Base-by-base conservation (phyloP, 2,113 vertebrate genomes). In the Casuarius casuarius region DNA sequence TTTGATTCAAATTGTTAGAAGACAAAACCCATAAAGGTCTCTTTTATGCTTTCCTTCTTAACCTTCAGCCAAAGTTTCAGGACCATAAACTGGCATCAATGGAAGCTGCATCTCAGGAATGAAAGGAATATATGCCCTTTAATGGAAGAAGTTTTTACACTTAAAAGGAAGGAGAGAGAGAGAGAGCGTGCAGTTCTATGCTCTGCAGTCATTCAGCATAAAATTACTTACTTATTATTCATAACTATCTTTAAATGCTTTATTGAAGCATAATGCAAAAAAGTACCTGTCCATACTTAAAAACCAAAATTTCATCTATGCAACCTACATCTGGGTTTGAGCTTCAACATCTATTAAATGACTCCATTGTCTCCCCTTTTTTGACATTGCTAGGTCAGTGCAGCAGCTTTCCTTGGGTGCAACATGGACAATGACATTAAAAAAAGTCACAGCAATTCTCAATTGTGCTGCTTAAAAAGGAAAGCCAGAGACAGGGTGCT, bases 181-280 rank as follows among this genome's bases (percentile, higher is more conserved):
- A 84, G 72, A 74, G 48, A 38, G 48, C 38, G 38, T 87, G 59
- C 78, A 74, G 87, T 94, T 91, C 96, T 68, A 44, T 61, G 48
- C 84, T 95, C 84, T 94, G 89, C 75, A 97, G 79, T 75, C 89
- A 95, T 93, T 95, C 97, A 96, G 95, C 95, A 96, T 95, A 97
- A 95, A 97, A 97, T 97, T 96, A 94, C 97, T 96, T 95, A 91
- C 89, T 97, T 97, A 95, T 95, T 95, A 96, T 97, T 97, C 96
- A 97, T 96, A 38, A 96, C 95, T 88, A 65, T 75, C 84, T 92
- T 97, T 94, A 95, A 97, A 95, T 97, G 93, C 87, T 95, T 96
- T 97, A 96, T 96, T 94, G 96, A 95, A 95, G 84, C 95, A 94
- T 95, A 97, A 94, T 95, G 78, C 51, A 90, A 88, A 94, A 87